Conservation (phyloP, 2,113 vertebrate species). For the Oreocharis arfaki region DNA sequence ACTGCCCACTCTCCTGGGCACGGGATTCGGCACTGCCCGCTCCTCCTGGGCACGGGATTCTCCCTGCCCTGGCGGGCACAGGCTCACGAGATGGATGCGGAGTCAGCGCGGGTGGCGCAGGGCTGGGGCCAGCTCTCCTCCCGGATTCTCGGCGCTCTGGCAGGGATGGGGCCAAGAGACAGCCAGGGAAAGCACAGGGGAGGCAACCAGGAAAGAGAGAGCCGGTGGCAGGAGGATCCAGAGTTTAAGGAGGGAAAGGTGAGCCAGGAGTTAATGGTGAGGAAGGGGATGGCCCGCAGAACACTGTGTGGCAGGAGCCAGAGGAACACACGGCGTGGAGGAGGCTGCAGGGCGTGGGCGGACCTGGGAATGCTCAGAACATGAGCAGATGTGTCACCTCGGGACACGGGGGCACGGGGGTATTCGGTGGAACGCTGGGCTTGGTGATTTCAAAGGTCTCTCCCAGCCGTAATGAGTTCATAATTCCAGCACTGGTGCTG, state of each 20-base stretch:
- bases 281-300: not conserved
- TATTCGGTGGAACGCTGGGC: fast-evolving
- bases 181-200: fast-evolving
- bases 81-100: not conserved
- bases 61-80: not conserved
- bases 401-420: not conserved
- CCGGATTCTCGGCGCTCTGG: not conserved
- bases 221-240: fast-evolving
- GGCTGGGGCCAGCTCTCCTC: not conserved
- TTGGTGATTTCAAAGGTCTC: too few species aligned
- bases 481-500: not conserved
- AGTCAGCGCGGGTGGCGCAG: fast-evolving
- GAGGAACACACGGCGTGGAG: not conserved
- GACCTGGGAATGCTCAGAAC: not conserved
- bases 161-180: not conserved
- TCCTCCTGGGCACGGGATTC: not conserved
- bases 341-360: not conserved
- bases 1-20: not conserved
- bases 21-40: fast-evolving
- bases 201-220: not conserved
- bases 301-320: not conserved
- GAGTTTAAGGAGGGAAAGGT: not conserved
- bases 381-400: not conserved
- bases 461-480: not conserved
- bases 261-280: not conserved